phyloP scores from a whole-genome alignment of 2,888 invertebrate species.

The Xestia ashworthii region DNA sequence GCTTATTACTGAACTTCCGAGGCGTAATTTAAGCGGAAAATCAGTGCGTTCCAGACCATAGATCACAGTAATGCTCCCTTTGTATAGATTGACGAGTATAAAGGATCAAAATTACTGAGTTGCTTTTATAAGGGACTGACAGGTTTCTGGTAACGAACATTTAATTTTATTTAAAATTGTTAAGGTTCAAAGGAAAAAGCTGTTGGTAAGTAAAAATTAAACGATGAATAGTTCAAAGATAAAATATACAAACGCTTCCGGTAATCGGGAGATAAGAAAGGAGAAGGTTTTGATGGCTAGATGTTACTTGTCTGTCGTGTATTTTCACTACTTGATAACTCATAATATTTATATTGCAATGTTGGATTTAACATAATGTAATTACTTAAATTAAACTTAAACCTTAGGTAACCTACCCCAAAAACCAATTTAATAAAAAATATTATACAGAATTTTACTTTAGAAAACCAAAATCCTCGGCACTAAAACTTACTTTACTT shows the following conservation, averaged over 20 bases:
- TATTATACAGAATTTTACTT: constrained; percentile 15
- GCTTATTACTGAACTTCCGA: constrained; percentile 73
- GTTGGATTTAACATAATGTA: background rate
- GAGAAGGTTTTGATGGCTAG: background rate
- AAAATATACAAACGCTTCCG: background rate
- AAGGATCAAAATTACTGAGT: constrained; percentile 47
- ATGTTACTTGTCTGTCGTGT: too few relatives aligned
- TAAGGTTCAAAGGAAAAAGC: constrained; percentile 1
- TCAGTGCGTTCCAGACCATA: constrained; percentile 64
- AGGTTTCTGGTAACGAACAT: constrained; percentile 47
- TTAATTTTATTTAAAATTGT: constrained; percentile 34
- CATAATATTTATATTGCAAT: background rate
- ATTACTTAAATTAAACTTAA: background rate
- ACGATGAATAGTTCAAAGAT: background rate
- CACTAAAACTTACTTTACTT: constrained; percentile 29
- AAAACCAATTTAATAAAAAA: constrained; percentile 14
- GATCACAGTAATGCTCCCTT: constrained; percentile 61
- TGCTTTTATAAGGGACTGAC: constrained; percentile 43
- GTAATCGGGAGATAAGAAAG: background rate
- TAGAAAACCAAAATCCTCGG: constrained; percentile 25
- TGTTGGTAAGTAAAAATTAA: background rate
- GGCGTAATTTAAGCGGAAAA: constrained; percentile 70
- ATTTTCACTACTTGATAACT: too few relatives aligned
- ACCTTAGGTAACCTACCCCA: background rate
- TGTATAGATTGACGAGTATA: constrained; percentile 56